Base-by-base conservation (phyloP, 1,140 invertebrate species). In the Aphaenogaster floridana region DNA sequence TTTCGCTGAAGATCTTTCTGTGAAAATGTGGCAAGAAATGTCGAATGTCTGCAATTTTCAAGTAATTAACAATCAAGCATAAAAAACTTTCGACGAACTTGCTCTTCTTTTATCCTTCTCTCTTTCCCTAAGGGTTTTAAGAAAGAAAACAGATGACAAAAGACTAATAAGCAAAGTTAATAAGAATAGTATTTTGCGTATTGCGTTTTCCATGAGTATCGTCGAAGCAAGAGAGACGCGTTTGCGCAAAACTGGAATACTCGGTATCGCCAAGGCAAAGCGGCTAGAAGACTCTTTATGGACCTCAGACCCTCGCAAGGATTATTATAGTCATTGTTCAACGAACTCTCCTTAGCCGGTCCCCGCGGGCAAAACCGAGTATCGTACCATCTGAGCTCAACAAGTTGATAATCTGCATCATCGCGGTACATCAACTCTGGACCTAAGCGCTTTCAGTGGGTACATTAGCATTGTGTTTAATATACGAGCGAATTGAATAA, bases 361-460 rank as follows among this genome's bases (percentile, higher is more conserved):
- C 15, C 66, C 64, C 36, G 78, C 48, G 48, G 66, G 64, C 39
- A 57, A 28, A 81, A 54, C 64, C 48, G 77, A 68, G 64, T 69
- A 80, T 80, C 78, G 36, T 54, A 52, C 48, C 34, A 54, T 81
- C 64, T 71, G 50, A 81, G 66, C 48, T 71, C 78, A 71, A 81
- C 48, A 71, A 81, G 64, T 81, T 81, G 64, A 81, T 81, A 81
- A 81, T 81, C 50, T 54, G 15, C 78, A 80, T 80, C 28, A 39
- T 34, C 66, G 48, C 28, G 1, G 28, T 66, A 54, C 34, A 57
- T 71, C 64, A 81, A 69, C 21, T 81, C 71, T 3, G 45, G 5
- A 57, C 66, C 50, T 81, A 71, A 81, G 64, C 48, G 36, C 36
- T 71, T 42, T 69, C 64, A 54, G 11, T 81, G 48, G 21, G 8